Conservation (phyloP, 2,888 invertebrate species). For the Philaethria dido region DNA sequence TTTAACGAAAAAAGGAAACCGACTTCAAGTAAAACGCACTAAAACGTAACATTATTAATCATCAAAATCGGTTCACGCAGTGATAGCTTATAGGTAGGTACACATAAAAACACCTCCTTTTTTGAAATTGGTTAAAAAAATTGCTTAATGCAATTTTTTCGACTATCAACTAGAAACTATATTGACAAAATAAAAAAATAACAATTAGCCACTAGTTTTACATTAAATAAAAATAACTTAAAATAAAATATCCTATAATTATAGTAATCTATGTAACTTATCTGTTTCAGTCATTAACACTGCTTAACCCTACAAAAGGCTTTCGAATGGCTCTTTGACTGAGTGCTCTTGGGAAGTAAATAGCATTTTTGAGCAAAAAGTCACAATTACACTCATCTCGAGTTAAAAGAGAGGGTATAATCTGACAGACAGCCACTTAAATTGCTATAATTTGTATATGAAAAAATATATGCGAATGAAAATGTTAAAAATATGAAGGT, state of each 20-base stretch:
- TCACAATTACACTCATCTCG: conserved; percentile 73
- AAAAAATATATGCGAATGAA: not conserved
- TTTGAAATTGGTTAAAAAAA: no score
- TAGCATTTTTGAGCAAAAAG: conserved; percentile 64
- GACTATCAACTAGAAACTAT: no score
- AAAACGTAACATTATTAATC: no score
- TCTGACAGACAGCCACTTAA: conserved; percentile 55
- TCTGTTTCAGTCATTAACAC: conserved; percentile 25
- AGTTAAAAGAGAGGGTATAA: conserved; percentile 54
- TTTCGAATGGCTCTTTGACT: conserved; percentile 47
- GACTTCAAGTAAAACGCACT: no score
- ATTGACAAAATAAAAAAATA: no score
- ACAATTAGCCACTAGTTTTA: not conserved
- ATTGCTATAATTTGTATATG: conserved; percentile 27
- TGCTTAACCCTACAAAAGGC: conserved; percentile 42
- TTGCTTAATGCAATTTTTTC: no score
- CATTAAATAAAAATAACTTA: conserved; percentile 1
- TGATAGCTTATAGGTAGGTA: no score
- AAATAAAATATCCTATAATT: not conserved
- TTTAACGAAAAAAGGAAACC: no score
- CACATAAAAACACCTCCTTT: no score
- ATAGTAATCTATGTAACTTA: not conserved
- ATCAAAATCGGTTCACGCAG: no score
- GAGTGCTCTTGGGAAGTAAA: conserved; percentile 49
- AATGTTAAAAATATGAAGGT: not conserved